phyloP scores from a whole-genome alignment of 2,797 vertebrate species.

The Falco biarmicus region DNA sequence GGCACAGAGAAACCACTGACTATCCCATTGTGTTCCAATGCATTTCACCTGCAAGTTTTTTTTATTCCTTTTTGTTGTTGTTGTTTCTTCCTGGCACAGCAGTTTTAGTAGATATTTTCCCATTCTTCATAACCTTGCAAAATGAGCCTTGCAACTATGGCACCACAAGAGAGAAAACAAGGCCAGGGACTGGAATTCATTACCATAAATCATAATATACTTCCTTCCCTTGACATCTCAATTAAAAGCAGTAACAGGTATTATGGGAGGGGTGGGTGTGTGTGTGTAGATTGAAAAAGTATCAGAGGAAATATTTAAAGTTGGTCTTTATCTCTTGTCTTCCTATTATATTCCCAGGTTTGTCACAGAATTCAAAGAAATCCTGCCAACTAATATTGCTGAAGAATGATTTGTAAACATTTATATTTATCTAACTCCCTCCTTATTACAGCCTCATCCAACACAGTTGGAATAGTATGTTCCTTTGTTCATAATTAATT shows the following conservation, averaged over 20 bases:
- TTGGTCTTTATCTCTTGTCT: not conserved
- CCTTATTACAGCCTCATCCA: not conserved
- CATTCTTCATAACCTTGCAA: not conserved
- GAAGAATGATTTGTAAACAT: not conserved
- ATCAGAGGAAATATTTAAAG: not conserved
- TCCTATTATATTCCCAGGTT: not conserved
- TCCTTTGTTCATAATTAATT: not conserved
- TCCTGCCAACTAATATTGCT: not conserved
- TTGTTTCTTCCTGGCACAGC: not conserved
- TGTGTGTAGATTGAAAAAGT: not conserved
- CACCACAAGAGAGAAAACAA: constrained; percentile 10
- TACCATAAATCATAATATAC: constrained; percentile 47
- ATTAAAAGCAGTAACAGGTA: not conserved
- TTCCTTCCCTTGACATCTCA: constrained; percentile 4
- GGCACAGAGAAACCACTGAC: not conserved
- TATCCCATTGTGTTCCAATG: not conserved
- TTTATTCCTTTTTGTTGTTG: not conserved
- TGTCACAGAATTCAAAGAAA: not conserved
- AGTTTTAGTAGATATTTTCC: not conserved
- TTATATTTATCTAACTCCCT: not conserved
- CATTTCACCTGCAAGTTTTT: not conserved
- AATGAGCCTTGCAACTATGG: not conserved
- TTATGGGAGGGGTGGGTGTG: not conserved
- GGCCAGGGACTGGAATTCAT: constrained; percentile 24
- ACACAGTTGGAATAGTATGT: not conserved